These are phyloP conservation scores for Delia radicum DNA, from an alignment of 1,140 invertebrate genomes.

Conservation along the genomic window DNA sequence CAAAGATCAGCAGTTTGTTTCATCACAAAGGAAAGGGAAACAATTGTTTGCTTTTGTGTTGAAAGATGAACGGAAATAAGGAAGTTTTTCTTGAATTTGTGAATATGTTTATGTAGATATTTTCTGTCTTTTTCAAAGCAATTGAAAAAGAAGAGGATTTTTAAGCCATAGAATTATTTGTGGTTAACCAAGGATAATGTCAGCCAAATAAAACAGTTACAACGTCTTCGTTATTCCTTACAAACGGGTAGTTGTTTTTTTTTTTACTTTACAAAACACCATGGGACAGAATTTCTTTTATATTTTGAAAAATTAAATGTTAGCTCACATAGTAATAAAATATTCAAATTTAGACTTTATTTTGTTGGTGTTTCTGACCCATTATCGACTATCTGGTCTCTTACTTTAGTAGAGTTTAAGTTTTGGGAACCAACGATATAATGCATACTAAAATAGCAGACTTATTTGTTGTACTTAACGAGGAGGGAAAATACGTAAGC, in stretches of 20 bases:
- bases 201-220: neutral
- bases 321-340: too few species aligned
- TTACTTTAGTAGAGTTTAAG: neutral
- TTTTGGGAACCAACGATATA: neutral
- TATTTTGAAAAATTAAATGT: too few species aligned
- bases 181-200: constrained; percentile 6
- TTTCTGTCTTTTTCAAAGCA: neutral
- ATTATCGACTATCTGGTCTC: neutral
- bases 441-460: neutral
- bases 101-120: neutral
- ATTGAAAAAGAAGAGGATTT: constrained; percentile 4
- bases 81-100: neutral
- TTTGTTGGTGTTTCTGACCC: neutral
- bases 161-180: neutral
- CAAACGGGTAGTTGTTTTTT: neutral
- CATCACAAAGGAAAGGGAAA: constrained; percentile 1
- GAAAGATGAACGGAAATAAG: neutral
- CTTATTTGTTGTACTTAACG: neutral
- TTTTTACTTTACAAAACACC: too few species aligned
- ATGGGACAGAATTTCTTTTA: too few species aligned
- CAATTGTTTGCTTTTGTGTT: neutral
- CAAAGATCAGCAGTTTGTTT: constrained; percentile 10
- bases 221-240: neutral
- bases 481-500: neutral
- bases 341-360: too few species aligned